Percentiles rank a stretch among this genome's conserved stretches.
These are phyloP conservation scores for Xyrichtys novacula DNA, from an alignment of 2,797 vertebrate genomes.

Conservation along the genomic window DNA sequence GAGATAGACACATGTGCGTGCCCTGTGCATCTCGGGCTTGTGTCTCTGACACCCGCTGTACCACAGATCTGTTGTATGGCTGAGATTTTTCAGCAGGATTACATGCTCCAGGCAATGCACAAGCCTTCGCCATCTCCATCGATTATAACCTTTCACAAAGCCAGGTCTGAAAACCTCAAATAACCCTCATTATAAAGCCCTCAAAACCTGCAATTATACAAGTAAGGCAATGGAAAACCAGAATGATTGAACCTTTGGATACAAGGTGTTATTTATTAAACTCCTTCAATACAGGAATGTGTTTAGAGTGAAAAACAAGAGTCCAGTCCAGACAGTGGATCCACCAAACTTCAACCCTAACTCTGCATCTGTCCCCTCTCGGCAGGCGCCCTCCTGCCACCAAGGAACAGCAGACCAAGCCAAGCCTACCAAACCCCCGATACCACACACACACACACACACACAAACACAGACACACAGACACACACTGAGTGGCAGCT, in stretches of 20 bases:
- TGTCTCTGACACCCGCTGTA: constrained; percentile 54
- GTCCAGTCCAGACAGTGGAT: constrained; percentile 43
- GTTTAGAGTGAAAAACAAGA: constrained; percentile 33
- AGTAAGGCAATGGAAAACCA: background rate
- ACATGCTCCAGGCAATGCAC: background rate
- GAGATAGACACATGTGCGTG: constrained; percentile 54
- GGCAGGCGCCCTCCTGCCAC: constrained; percentile 69
- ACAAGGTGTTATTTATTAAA: no score
- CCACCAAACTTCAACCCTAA: constrained; percentile 45
- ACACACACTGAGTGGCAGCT: constrained; percentile 79
- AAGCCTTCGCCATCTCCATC: background rate
- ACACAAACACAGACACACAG: constrained; percentile 53
- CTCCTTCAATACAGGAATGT: constrained; percentile 62
- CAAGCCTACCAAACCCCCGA: constrained; percentile 38
- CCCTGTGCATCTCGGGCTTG: constrained; percentile 22
- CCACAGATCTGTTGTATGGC: constrained; percentile 29
- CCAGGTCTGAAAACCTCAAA: background rate
- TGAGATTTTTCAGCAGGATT: constrained; percentile 44
- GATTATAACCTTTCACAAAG: background rate
- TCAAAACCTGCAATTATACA: background rate
- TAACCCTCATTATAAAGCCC: background rate
- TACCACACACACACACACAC: constrained; percentile 48
- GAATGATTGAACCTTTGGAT: background rate
- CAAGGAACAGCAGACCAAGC: constrained; percentile 66
- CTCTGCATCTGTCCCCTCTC: constrained; percentile 78